Conservation (phyloP, 2,888 invertebrate genomes). For the Hydrotaea cyrtoneurina region DNA sequence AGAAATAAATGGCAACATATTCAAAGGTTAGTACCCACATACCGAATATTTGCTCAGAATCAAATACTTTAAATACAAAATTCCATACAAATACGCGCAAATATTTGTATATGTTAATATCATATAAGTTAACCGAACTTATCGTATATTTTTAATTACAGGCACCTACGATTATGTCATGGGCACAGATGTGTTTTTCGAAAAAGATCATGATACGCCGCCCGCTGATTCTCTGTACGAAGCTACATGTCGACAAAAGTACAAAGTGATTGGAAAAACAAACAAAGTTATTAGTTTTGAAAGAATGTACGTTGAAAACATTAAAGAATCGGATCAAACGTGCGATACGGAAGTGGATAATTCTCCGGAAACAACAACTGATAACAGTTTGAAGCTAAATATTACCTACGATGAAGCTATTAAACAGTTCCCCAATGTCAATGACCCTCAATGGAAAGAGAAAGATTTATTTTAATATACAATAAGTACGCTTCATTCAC, state of each 20-base stretch:
- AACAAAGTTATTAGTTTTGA: conserved; percentile 86
- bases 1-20: conserved; percentile 86
- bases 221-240: conserved; percentile 83
- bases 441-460: conserved; percentile 60
- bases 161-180: conserved; percentile 86
- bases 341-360: conserved; percentile 29
- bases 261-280: conserved; percentile 85
- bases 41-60: no score
- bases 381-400: conserved; percentile 70
- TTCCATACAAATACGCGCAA: no score
- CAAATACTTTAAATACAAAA: no score
- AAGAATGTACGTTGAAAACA: conserved; percentile 84
- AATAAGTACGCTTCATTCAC: neutral
- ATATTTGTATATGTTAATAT: no score
- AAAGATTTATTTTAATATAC: conserved; percentile 47
- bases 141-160: conserved; percentile 73
- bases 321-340: conserved; percentile 61
- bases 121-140: no score
- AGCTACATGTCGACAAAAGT: conserved; percentile 82
- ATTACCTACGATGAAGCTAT: conserved; percentile 78
- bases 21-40: conserved; percentile 80
- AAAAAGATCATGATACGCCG: conserved; percentile 83
- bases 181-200: conserved; percentile 89
- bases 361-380: conserved; percentile 27
- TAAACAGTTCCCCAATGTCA: conserved; percentile 71